Evolutionary conservation across 2,888 invertebrate species (phyloP), one percentile per base, ranked within the genome.

Genomic region (Cosmia trapezina): DNA sequence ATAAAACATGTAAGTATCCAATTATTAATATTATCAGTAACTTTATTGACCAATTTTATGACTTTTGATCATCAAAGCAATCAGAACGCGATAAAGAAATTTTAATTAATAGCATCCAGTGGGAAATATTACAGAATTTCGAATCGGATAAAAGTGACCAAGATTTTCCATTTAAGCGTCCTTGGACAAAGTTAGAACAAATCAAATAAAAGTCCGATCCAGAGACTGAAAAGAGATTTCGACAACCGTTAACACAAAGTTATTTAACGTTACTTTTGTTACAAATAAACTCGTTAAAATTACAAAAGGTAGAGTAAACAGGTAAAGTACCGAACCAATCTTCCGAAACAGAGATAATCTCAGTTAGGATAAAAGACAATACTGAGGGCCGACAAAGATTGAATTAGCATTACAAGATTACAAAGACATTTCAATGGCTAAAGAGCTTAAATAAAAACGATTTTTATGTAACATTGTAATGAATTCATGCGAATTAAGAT

Each of bases 331-430:
- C 84, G 86, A 92, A 91, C 91, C 91, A 90, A 93, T 93, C 91
- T 92, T 89, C 87, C 86, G 89, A 89, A 90, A 90, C 87, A 88
- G 85, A 91, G 92, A 91, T 92, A 89, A 92, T 90, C 91, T 87
- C 80, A 83, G 86, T 87, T 87, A 80, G 91, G 91, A 92, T 93
- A 91, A 91, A 90, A 87, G 85, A 90, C 88, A 91, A 87, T 87
- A 88, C 87, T 84, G 81, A 86, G 85, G 83, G 83, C 90, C 88
- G 89, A 88, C 90, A 90, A 89, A 91, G 92, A 93, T 93, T 91
- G 88, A 93, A 93, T 93, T 93, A 93, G 90, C 92, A 91, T 93
- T 92, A 94, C 90, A 89, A 91, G 92, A 92, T 93, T 90, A 91
- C 86, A 87, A 85, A 85, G 78, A 76, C 83, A 84, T 87, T 88